Base-by-base conservation (phyloP, 1,140 invertebrate species). In the Chymomyza costata region DNA sequence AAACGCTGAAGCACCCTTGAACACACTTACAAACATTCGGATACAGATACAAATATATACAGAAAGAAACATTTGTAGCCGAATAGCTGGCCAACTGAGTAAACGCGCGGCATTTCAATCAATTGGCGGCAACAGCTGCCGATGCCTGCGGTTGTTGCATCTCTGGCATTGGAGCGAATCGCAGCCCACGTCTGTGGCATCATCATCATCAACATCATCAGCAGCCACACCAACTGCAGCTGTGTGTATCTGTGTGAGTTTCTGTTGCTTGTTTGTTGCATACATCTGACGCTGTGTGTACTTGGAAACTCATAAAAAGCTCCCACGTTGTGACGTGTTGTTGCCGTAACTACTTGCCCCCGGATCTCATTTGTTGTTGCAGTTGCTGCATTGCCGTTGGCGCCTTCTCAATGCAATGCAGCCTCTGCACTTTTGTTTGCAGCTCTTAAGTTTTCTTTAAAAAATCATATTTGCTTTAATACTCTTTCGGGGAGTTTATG, bases 281-380 rank as follows among this genome's bases (percentile, higher is more conserved):
- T 32, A 44, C 38, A 39, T 35, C 43, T 18, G 17, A 35, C 38
- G 40, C 15, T 30, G 30, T 58, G 53, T 73, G 58, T 34, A 52
- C 59, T 37, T 51, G 16, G 63, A 63, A 73, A 71, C 68, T 73
- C 53, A 73, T 67, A 67, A 73, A 67, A 73, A 67, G 68, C 68
- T 73, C 68, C 68, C 63, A 73, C 68, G 68, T 73, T 73, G 49
- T 55, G 55, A 74, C 47, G 66, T 68, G 55, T n/a, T n/a, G 40
- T 65, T 62, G 65, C 65, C 65, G 65, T 76, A 69, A 74, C 70
- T 74, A 65, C 57, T 48, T 30, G 30, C 47, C 13, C 17, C 21
- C 25, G 17, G 34, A 44, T 19, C 19, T n/a, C 35, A 28, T 18
- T 19, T 7, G 13, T 30, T 38, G 17, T 37, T 11, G 21, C 34